Base-by-base conservation (phyloP, 2,888 invertebrate genomes). In the Syritta pipiens region DNA sequence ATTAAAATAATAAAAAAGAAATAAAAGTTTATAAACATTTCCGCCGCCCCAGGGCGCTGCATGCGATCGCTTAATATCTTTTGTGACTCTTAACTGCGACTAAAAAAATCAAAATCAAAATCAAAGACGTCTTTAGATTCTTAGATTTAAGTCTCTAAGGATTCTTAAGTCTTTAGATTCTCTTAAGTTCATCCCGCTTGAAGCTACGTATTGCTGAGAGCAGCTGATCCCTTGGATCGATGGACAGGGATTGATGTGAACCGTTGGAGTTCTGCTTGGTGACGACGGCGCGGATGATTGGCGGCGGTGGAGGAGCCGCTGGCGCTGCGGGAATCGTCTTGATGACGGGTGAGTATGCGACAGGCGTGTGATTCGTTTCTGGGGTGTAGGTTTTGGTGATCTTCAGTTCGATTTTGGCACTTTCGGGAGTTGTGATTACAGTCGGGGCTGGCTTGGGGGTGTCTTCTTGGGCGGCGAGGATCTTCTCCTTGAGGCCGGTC, bases 171-270 rank as follows among this genome's bases (percentile, higher is more conserved):
- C 4, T 37, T 9, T 62, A 71, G 20, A 19, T 48, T 12, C 71
- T 53, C 26, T 87, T 87, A 7, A 89, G 83, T 46, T 85, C 84
- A 4, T 87, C 85, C 1, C 85, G 86, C 65, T 93, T 93, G 81
- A 94, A 94, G 85, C 91, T 92, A 81, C 94, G 90, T 84, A 95
- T 95, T 12, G 94, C 93, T 51, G 92, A 91, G 86, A 95, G 88
- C 26, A 95, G 89, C 83, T 92, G 91, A 82, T 93, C 92, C 44
- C 94, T 89, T 0, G 93, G 90, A 86, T 94, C 93, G 1, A 87
- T 83, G 14, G 82, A 19, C 12, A 84, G 63, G 20, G 83, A 81
- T 1, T 63, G 24, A 3, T 69, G 74, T 12, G 32, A 5, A 14
- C 71, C 59, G 14, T 65, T 76, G 7, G 82, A 67, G 37, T 83